phyloP scores from a whole-genome alignment of 2,113 vertebrate species.

The Rousettus leschenaultii region DNA sequence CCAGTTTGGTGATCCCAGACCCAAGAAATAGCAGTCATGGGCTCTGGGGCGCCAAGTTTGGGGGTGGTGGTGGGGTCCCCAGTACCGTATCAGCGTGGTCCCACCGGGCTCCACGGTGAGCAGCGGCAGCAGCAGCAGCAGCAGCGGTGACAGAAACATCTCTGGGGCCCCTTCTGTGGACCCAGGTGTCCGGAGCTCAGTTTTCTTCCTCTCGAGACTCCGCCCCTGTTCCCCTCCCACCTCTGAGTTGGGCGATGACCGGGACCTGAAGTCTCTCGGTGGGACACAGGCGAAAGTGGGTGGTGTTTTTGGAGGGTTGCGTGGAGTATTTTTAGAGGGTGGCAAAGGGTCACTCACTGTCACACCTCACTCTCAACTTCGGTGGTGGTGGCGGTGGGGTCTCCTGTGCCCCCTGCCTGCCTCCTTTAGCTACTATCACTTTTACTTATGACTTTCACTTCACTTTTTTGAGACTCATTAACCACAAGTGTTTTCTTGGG shows the following conservation, averaged over 20 bases:
- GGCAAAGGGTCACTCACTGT: rapidly evolving
- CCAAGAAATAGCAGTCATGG: too few species aligned
- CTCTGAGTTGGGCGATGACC: neutral
- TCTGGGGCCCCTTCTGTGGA: neutral
- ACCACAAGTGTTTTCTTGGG: slow-evolving; percentile 14
- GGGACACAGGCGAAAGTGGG: rapidly evolving
- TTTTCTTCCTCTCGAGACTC: neutral
- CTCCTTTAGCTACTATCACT: neutral
- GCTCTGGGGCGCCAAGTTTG: slow-evolving; percentile 79
- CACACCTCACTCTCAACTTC: rapidly evolving
- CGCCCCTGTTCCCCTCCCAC: neutral
- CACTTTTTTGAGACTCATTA: slow-evolving; percentile 46
- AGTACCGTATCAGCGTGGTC: slow-evolving; percentile 80
- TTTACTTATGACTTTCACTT: slow-evolving; percentile 35
- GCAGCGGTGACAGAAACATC: neutral
- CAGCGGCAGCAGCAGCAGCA: slow-evolving; percentile 68
- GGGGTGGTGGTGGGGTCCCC: slow-evolving; percentile 59
- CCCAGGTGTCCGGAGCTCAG: rapidly evolving
- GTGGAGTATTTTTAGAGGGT: neutral
- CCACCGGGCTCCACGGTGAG: slow-evolving; percentile 79
- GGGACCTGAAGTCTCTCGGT: neutral
- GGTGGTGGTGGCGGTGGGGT: rapidly evolving
- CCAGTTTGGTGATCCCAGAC: neutral
- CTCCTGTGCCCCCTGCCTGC: neutral
- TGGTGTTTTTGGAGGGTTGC: neutral